phyloP scores from a whole-genome alignment of 2,888 invertebrate genomes.

The Stenchaetothrips biformis region DNA sequence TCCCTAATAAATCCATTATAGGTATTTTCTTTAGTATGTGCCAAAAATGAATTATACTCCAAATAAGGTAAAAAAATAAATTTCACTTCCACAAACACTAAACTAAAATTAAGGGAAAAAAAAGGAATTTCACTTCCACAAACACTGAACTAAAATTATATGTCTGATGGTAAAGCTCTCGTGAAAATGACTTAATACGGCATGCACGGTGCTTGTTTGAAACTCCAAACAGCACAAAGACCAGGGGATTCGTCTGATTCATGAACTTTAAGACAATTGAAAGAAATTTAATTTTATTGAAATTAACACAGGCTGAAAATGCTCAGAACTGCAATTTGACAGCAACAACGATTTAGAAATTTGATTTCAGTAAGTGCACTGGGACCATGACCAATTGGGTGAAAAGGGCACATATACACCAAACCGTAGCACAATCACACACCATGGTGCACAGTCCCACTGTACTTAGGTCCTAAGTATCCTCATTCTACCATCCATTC shows the following conservation, averaged over 20 bases:
- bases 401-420: conserved; percentile 18
- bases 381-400: neutral
- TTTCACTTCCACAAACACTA: neutral
- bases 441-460: neutral
- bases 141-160: neutral
- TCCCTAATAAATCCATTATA: no score
- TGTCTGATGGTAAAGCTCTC: neutral
- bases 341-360: neutral
- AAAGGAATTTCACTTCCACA: neutral
- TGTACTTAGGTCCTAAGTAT: neutral
- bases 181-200: neutral
- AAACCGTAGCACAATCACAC: conserved; percentile 22
- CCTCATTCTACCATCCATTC: conserved; percentile 24
- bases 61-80: neutral
- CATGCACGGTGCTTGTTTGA: conserved; percentile 2
- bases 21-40: no score
- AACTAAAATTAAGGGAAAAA: neutral
- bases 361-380: neutral
- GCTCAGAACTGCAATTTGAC: conserved; percentile 1
- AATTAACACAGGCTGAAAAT: neutral
- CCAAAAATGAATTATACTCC: no score
- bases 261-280: no score
- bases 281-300: neutral
- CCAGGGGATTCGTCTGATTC: conserved; percentile 20
- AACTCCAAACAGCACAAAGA: conserved; percentile 15